Evolutionary conservation across 2,797 vertebrate species (phyloP).

Genomic region (Rhincodon typus): DNA sequence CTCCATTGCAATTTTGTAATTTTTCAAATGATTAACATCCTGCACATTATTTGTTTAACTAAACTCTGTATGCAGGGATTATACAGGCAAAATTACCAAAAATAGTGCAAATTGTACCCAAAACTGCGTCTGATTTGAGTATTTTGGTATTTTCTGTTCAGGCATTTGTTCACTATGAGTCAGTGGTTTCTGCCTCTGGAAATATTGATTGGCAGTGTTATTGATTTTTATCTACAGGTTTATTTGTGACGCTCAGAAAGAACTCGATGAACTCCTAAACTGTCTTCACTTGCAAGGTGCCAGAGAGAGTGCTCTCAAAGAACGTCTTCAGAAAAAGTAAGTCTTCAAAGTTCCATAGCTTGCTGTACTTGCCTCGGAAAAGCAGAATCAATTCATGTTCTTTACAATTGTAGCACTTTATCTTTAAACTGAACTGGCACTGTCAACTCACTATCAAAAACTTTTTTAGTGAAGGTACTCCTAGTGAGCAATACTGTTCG

Average conservation of each 20-base stretch:
- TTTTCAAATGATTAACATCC: not conserved
- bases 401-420: not conserved
- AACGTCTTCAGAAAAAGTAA: constrained; percentile 76
- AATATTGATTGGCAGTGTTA: not conserved
- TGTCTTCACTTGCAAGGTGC: constrained; percentile 83
- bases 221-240: constrained; percentile 64
- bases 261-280: constrained; percentile 81
- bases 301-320: constrained; percentile 82
- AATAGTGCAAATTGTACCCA: no score
- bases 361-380: not conserved
- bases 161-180: not conserved
- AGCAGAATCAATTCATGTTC: not conserved
- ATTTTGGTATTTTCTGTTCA: not conserved
- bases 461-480: not conserved
- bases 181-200: not conserved
- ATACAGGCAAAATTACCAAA: no score
- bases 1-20: not conserved
- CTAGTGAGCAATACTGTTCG: not conserved
- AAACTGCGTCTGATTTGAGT: no score
- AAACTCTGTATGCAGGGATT: not conserved
- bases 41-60: not conserved
- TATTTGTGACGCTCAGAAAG: constrained; percentile 75
- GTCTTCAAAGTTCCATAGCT: not conserved
- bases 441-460: not conserved
- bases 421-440: not conserved